A percentile compares a stretch with the other conserved stretches of the same genome.
These are phyloP conservation scores for Platycheirus albimanus DNA, from an alignment of 2,888 invertebrate species.

Conservation along the genomic window DNA sequence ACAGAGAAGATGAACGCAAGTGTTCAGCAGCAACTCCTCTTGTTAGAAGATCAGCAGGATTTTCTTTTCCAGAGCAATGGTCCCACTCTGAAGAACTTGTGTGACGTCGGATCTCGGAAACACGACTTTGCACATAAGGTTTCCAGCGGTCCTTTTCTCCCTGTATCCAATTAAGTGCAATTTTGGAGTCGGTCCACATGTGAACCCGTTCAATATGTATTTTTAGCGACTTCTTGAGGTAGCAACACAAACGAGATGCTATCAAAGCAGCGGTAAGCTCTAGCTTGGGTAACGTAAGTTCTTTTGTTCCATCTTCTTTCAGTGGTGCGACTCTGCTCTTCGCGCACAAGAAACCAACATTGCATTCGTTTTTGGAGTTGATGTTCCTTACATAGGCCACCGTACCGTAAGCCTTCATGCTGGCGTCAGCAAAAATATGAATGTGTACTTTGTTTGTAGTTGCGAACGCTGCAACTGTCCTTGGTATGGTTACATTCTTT, in stretches of 20 bases:
- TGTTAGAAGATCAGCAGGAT: conserved; percentile 14
- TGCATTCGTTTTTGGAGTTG: neutral
- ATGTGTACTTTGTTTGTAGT: neutral
- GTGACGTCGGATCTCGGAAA: conserved; percentile 12
- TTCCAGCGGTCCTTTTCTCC: too few relatives aligned
- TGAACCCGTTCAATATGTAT: neutral
- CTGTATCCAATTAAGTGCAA: conserved; percentile 13
- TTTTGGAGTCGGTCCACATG: conserved; percentile 13
- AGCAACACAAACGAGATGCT: neutral
- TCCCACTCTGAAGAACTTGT: neutral
- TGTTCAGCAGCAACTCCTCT: conserved; percentile 5
- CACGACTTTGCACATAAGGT: conserved; percentile 20
- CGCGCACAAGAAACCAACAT: conserved; percentile 2
- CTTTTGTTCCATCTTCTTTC: conserved; percentile 1
- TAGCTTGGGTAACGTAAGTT: conserved; percentile 11
- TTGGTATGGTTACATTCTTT: conserved; percentile 3
- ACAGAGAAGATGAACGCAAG: conserved; percentile 16
- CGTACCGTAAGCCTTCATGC: conserved; percentile 21
- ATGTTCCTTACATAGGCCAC: conserved; percentile 24
- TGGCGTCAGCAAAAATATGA: conserved; percentile 35
- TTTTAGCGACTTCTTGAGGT: neutral
- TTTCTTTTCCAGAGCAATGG: conserved; percentile 13
- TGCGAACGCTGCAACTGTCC: neutral
- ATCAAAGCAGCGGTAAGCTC: too few relatives aligned
- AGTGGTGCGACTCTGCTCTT: conserved; percentile 31